Evolutionary conservation across 2,113 vertebrate genomes (phyloP), one percentile per base, ranked within the genome.

Genomic region (Australoheros scitulus): DNA sequence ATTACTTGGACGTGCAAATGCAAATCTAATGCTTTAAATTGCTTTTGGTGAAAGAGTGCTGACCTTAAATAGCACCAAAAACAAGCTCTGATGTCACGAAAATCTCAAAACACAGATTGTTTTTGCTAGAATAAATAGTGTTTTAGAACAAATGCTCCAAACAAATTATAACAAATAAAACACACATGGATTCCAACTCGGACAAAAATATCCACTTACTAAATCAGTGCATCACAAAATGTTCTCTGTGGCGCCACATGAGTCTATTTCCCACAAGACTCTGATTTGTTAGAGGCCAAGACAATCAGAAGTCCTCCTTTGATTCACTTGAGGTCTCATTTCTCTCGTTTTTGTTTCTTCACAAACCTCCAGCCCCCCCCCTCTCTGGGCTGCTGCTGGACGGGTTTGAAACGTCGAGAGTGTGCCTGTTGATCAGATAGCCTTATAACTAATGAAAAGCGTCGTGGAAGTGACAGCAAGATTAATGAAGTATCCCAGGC

Each of bases 401-500:
- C 14, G 29, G 80, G 95, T 95, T 34, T 94, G 77, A 85, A 72
- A 83, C 79, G 83, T 85, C 1, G 22, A 82, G 92, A 95, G 91
- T 90, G 82, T 77, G 93, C 92, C 92, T 92, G 93, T 95, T 96
- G 97, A 98, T 98, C 97, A 97, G 97, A 98, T 97, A 97, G 94
- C 91, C 91, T 90, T 92, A 93, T 96, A 97, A 98, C 95, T 97
- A 98, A 98, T 98, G 97, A 96, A 97, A 97, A 97, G 95, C 94
- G 96, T 97, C 96, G 94, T 91, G 94, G 93, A 97, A 97, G 94
- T 97, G 97, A 98, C 98, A 98, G 96, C 94, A 95, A 97, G 97
- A 99, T 98, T 97, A 97, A 99, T 98, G 97, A 97, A 97, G 96
- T 97, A 95, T 96, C 95, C 96, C 82, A 75, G 90, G 94, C 95